Percentiles rank a stretch among this genome's conserved stretches.
These are phyloP conservation scores for Cataglyphis albicans DNA, from an alignment of 2,888 invertebrate genomes.

Conservation along the genomic window DNA sequence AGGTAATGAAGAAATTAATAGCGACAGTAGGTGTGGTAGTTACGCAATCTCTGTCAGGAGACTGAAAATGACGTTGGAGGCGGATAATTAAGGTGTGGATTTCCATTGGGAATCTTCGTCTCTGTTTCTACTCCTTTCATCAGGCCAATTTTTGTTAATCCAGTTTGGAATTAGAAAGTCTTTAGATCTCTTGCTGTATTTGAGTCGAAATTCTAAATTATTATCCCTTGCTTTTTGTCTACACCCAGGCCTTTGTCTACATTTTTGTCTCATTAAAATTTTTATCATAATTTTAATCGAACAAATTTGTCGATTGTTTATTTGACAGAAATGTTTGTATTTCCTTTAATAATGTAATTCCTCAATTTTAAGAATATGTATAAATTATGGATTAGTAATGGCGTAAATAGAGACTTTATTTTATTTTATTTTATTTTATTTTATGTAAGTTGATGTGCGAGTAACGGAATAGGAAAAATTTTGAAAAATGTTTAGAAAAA, in stretches of 20 bases:
- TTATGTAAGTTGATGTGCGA: too few species aligned
- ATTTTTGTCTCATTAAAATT: neutral
- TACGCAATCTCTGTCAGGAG: slow-evolving; percentile 49
- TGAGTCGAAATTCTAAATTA: neutral
- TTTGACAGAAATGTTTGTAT: neutral
- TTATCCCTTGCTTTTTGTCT: neutral
- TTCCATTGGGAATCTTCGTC: slow-evolving; percentile 49
- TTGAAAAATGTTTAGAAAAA: neutral
- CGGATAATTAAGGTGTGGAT: slow-evolving; percentile 55
- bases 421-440: too few species aligned
- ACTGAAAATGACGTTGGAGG: slow-evolving; percentile 50
- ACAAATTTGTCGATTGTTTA: neutral
- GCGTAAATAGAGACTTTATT: too few species aligned
- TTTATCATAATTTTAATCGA: neutral
- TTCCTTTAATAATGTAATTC: neutral
- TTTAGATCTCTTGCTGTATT: neutral
- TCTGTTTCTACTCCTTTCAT: neutral
- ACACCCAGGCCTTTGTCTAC: neutral
- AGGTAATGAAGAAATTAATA: slow-evolving; percentile 15
- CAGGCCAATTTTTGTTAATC: neutral
- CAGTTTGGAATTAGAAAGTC: slow-evolving; percentile 9
- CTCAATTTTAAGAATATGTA: too few species aligned
- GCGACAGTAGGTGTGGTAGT: slow-evolving; percentile 3
- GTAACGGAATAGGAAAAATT: too few species aligned
- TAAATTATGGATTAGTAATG: too few species aligned